Conservation (phyloP, 2,113 vertebrate species). For the Amphiprion percula region DNA sequence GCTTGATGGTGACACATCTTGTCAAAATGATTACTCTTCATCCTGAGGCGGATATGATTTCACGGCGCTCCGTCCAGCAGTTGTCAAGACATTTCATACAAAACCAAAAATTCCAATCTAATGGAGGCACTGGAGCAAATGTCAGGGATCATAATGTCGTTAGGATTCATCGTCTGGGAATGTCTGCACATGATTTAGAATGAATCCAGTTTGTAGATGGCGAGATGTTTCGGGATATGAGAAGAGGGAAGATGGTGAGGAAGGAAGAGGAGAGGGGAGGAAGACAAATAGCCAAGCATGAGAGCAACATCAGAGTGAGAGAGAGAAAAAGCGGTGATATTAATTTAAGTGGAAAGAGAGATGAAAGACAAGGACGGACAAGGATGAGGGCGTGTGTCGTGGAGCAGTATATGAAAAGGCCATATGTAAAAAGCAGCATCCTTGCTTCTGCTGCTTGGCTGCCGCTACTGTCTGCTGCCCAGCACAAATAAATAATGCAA, state of each 20-base stretch:
- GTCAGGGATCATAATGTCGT: too few species aligned
- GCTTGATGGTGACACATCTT: too few species aligned
- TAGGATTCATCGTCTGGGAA: too few species aligned
- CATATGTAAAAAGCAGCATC: constrained; percentile 58
- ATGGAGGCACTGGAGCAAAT: too few species aligned
- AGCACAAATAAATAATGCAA: constrained; percentile 70
- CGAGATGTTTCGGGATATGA: background rate
- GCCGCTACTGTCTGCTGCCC: constrained; percentile 50
- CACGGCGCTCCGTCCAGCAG: too few species aligned
- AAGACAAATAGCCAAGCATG: constrained; percentile 10
- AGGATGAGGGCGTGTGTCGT: constrained; percentile 15
- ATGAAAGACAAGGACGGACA: constrained; percentile 37
- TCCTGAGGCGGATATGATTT: too few species aligned
- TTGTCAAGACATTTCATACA: too few species aligned
- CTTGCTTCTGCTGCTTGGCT: constrained; percentile 47
- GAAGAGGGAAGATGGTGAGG: background rate
- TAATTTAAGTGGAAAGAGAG: constrained; percentile 36
- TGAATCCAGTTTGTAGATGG: too few species aligned
- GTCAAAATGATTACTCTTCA: too few species aligned
- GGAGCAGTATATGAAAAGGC: constrained; percentile 52
- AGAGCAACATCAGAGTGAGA: background rate
- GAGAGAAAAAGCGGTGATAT: constrained; percentile 15
- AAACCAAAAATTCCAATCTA: too few species aligned
- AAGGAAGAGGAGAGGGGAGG: constrained; percentile 1
- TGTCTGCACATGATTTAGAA: too few species aligned